Conservation (phyloP, 1,140 invertebrate genomes). For the Atopsyche davidsoni region DNA sequence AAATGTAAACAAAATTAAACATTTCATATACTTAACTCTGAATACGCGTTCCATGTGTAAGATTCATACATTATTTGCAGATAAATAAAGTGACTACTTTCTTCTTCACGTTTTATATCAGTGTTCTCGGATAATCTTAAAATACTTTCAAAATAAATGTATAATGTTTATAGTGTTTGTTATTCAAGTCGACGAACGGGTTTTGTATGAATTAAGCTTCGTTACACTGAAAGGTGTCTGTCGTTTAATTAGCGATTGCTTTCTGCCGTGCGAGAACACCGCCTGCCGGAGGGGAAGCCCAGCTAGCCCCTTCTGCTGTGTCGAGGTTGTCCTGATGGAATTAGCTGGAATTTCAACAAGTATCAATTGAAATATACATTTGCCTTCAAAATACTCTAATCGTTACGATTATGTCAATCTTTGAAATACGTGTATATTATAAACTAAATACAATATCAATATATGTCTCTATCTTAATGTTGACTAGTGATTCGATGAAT, state of each 20-base stretch:
- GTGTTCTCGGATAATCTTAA: slow-evolving; percentile 9
- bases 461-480: slow-evolving; percentile 29
- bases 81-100: too few relatives aligned
- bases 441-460: slow-evolving; percentile 9
- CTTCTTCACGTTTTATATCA: slow-evolving; percentile 13
- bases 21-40: neutral
- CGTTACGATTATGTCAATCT: slow-evolving; percentile 10
- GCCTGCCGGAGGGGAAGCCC: too few relatives aligned
- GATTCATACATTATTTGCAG: slow-evolving; percentile 9
- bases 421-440: slow-evolving; percentile 19
- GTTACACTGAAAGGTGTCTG: neutral
- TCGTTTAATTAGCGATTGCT: too few relatives aligned
- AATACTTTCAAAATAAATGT: neutral
- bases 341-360: neutral
- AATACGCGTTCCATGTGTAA: slow-evolving; percentile 10
- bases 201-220: neutral
- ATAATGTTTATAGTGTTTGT: neutral
- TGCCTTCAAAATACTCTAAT: slow-evolving; percentile 22
- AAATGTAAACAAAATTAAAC: slow-evolving; percentile 12
- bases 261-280: too few relatives aligned
- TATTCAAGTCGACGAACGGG: too few relatives aligned
- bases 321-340: too few relatives aligned
- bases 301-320: too few relatives aligned
- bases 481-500: slow-evolving; percentile 22
- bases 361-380: slow-evolving; percentile 2